A percentile compares a stretch with the other conserved stretches of the same genome.
These are phyloP conservation scores for Rotaria magnacalcarata DNA, from an alignment of 2,888 invertebrate species.

Conservation along the genomic window DNA sequence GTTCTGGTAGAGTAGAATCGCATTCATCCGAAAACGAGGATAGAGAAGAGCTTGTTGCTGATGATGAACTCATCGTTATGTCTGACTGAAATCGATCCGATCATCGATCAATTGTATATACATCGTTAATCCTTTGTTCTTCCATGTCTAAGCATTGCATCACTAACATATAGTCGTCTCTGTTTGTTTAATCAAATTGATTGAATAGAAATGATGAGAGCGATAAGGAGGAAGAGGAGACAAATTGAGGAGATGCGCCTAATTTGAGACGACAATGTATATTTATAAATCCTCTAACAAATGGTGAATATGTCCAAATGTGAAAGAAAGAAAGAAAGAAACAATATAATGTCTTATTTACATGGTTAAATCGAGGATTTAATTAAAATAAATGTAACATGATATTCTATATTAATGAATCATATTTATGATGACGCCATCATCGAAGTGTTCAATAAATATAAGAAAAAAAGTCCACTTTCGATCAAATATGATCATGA, in stretches of 20 bases:
- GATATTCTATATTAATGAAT: neutral
- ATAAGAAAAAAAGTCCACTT: too few species aligned
- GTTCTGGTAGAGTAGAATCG: neutral
- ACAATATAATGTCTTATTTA: neutral
- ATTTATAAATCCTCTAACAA: conserved; percentile 21
- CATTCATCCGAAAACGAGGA: conserved; percentile 3
- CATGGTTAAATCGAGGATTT: conserved; percentile 11
- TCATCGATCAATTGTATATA: neutral
- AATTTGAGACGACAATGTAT: neutral
- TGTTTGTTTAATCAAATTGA: neutral
- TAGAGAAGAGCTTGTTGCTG: neutral
- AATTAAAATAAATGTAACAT: neutral
- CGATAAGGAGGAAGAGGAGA: neutral
- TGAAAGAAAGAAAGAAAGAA: neutral
- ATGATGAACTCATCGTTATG: neutral
- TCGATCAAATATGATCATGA: too few species aligned
- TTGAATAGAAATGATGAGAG: neutral
- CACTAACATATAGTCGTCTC: neutral
- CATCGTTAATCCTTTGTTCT: neutral
- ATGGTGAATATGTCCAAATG: neutral
- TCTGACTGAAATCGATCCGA: neutral
- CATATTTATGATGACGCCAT: neutral
- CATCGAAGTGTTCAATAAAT: neutral
- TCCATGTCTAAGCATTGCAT: neutral
- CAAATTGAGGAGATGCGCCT: neutral